Evolutionary conservation across 2,797 vertebrate genomes (phyloP).

Genomic region (Nannoperca obscura): DNA sequence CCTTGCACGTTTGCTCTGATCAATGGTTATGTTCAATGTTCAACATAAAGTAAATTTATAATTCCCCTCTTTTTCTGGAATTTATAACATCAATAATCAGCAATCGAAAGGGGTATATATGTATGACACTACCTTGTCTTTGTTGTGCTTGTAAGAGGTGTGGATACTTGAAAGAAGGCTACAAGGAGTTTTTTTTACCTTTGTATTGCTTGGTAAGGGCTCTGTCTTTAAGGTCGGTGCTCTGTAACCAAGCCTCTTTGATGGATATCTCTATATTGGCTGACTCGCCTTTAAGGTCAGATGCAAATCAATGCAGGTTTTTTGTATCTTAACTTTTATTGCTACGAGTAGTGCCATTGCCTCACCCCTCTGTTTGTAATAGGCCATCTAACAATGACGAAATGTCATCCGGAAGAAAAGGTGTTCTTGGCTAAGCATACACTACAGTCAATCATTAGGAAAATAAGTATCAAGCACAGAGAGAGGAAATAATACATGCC

Average conservation of each 20-base stretch:
- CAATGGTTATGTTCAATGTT: constrained; percentile 5
- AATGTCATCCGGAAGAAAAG: constrained; percentile 44
- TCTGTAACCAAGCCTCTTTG: constrained; percentile 70
- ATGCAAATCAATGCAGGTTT: constrained; percentile 75
- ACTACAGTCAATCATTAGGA: constrained; percentile 49
- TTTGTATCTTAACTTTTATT: constrained; percentile 64
- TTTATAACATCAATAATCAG: constrained; percentile 9
- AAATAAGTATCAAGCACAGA: constrained; percentile 52
- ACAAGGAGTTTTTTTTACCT: constrained; percentile 70
- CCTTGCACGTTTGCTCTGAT: constrained; percentile 15
- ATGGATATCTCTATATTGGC: constrained; percentile 78
- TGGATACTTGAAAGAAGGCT: constrained; percentile 44
- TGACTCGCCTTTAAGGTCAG: constrained; percentile 77
- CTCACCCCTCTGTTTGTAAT: constrained; percentile 48
- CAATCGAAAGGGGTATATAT: neutral
- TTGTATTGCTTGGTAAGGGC: constrained; percentile 72
- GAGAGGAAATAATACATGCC: constrained; percentile 45
- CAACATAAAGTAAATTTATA: constrained; percentile 1
- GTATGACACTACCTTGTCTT: neutral
- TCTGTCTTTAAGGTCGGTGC: constrained; percentile 58
- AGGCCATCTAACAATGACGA: constrained; percentile 65
- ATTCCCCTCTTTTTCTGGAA: constrained; percentile 8
- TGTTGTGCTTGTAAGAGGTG: constrained; percentile 14
- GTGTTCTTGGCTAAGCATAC: constrained; percentile 58
- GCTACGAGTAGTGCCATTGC: constrained; percentile 40